phyloP scores from a whole-genome alignment of 2,797 vertebrate genomes.

The Cirrhinus mrigala region DNA sequence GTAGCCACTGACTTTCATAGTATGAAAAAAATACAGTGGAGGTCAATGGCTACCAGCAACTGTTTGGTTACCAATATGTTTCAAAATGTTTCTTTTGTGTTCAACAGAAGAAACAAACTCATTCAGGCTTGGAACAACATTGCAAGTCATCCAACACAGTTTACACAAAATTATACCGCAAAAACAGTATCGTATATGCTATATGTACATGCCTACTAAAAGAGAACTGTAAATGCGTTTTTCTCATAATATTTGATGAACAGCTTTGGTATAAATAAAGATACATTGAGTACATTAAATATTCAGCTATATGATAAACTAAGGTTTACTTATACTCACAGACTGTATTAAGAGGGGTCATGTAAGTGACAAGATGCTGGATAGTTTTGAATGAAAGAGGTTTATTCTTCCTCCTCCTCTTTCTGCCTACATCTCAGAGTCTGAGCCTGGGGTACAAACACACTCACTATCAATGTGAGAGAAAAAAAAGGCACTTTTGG shows the following conservation, averaged over 20 bases:
- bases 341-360: neutral
- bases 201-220: neutral
- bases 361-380: constrained; percentile 35
- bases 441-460: constrained; percentile 66
- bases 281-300: neutral
- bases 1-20: neutral
- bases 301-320: constrained; percentile 37
- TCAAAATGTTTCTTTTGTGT: neutral
- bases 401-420: constrained; percentile 76
- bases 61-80: neutral
- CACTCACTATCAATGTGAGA: constrained; percentile 70
- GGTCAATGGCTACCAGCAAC: neutral
- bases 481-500: constrained; percentile 32
- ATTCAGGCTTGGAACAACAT: neutral
- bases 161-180: neutral
- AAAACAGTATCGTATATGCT: neutral
- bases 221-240: neutral
- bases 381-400: constrained; percentile 74
- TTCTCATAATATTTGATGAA: neutral
- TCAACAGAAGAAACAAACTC: neutral
- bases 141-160: neutral
- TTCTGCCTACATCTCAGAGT: constrained; percentile 58
- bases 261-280: constrained; percentile 54
- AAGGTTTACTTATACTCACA: constrained; percentile 1
- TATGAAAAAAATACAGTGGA: neutral